These are phyloP conservation scores for Serinus canaria DNA, from an alignment of 2,113 vertebrate genomes.

Conservation along the genomic window DNA sequence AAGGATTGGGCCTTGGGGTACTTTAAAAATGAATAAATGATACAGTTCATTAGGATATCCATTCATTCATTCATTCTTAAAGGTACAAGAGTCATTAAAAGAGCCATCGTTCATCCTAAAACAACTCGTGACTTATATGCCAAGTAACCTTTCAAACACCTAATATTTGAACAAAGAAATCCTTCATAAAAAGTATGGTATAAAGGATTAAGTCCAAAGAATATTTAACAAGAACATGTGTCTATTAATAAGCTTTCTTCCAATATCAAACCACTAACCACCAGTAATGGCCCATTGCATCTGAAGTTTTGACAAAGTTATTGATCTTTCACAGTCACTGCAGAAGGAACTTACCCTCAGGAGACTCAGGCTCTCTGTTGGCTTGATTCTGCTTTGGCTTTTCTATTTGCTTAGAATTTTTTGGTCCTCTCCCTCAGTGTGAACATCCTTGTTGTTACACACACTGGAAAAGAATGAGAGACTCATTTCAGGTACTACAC, in stretches of 20 bases:
- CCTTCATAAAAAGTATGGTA: background rate
- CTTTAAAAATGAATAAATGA: background rate
- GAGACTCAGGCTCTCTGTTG: background rate
- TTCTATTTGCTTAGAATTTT: background rate
- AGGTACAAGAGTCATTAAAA: background rate
- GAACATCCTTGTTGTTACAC: background rate
- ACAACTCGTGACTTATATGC: background rate
- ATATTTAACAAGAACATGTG: background rate
- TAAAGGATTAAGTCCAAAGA: background rate
- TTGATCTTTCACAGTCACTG: rapidly evolving
- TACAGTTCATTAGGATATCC: background rate
- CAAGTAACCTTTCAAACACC: background rate
- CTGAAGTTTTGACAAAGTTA: background rate
- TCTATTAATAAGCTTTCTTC: background rate
- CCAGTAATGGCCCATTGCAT: background rate
- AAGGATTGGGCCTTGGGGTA: background rate
- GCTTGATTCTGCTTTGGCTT: background rate
- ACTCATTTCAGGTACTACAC: background rate
- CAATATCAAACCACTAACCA: background rate
- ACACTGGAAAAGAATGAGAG: background rate
- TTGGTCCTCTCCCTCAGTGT: background rate
- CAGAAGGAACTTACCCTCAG: conserved; percentile 37
- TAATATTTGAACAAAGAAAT: background rate
- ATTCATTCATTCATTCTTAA: background rate
- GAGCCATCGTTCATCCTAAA: background rate